Percentiles rank a stretch among this genome's conserved stretches.
phyloP scores from a whole-genome alignment of 2,888 invertebrate species.

The Lydus trimaculatus region DNA sequence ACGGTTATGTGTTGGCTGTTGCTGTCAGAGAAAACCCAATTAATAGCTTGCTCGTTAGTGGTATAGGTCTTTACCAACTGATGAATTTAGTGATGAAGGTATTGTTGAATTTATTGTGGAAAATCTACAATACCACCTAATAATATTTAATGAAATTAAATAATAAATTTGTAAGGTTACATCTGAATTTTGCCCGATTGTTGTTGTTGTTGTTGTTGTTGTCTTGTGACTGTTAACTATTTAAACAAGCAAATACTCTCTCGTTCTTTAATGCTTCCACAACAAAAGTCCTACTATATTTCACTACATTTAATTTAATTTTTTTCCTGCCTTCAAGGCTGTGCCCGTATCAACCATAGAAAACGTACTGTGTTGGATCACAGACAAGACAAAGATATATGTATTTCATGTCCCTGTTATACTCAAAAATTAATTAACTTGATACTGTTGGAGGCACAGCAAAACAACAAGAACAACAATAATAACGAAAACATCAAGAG shows the following conservation, averaged over 20 bases:
- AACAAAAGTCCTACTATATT: neutral
- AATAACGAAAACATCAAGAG: neutral
- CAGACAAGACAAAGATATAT: constrained; percentile 11
- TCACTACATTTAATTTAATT: constrained; percentile 4
- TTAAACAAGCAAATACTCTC: neutral
- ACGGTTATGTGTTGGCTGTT: constrained; percentile 26
- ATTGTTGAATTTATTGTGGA: constrained; percentile 37
- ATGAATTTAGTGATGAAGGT: constrained; percentile 44
- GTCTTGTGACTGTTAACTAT: neutral
- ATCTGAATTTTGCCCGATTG: neutral
- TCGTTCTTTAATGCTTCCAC: neutral
- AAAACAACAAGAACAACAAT: neutral
- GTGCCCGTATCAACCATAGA: neutral
- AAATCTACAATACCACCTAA: constrained; percentile 5
- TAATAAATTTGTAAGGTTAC: neutral
- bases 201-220: neutral
- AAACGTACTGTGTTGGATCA: neutral
- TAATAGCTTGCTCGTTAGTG: constrained; percentile 46
- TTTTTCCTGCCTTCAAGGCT: constrained; percentile 5
- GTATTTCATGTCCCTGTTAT: constrained; percentile 8
- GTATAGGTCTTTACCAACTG: constrained; percentile 41
- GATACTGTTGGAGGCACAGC: neutral
- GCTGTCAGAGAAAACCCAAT: constrained; percentile 40
- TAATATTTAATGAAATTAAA: neutral
- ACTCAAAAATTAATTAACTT: constrained; percentile 11